Evolutionary conservation across 92 coral and sea anemone genomes (phyloP), one percentile per base, ranked within the genome.

Genomic region (Phenganax subtilis): DNA sequence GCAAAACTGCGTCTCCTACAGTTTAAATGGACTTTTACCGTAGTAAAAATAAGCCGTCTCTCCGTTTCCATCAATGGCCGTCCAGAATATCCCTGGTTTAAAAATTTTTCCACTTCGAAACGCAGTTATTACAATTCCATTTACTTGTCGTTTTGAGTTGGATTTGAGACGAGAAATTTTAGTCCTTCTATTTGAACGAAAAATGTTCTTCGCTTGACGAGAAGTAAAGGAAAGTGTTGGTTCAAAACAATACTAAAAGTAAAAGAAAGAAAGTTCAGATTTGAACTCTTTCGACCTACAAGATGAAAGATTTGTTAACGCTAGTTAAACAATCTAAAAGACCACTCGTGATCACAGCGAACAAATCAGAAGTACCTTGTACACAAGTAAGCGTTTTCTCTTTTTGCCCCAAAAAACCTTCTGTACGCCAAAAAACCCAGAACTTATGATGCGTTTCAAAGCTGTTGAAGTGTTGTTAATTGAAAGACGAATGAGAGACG

Each of bases 201-300:
- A 69, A 17, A 69, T 17, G 0, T 69, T 11, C n/a, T 29, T 25
- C 15, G 74, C 74, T 69, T 69, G 74, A 8, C 74, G 74, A 69
- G 54, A 69, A 12, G 52, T 29, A 10, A 69, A 0, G 10, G 7
- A 54, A 11, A 25, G 51, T 29, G 31, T 69, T 8, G 74, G 74
- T 54, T 69, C 74, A 54, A 69, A 69, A 69, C 74, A 69, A 69
- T 30, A 69, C 74, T 69, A 69, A 69, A 65, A 17, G 10, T 28
- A 44, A 65, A 0, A 65, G 31, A 11, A 17, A 10, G 10, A 1
- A 11, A 11, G 0, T 44, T 17, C 11, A 11, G 30, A 3, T 37
- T 37, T 37, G 47, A 37, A 37, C 47, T 37, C 47, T 37, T 37
- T 37, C 47, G 3, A 37, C 47, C 47, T 37, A 37, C 47, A 37